phyloP scores from a whole-genome alignment of 2,113 vertebrate genomes.

The Pomatostomus ruficeps region DNA sequence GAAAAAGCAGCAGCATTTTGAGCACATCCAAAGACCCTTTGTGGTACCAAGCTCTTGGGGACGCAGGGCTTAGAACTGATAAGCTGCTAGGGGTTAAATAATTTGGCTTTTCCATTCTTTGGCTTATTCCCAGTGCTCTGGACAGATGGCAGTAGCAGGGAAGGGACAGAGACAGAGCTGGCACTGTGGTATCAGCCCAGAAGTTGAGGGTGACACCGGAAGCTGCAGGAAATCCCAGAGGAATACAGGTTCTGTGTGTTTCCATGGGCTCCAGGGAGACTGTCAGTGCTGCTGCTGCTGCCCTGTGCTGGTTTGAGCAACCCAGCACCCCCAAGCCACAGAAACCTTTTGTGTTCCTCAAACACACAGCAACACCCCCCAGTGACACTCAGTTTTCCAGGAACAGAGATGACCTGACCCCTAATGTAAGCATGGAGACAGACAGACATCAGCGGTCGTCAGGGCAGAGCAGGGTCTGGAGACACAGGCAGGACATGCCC shows the following conservation, averaged over 20 bases:
- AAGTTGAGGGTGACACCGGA: fast-evolving
- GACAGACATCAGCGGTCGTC: fast-evolving
- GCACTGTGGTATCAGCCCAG: not conserved
- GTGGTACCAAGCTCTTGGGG: not conserved
- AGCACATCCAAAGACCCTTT: not conserved
- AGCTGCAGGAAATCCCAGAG: not conserved
- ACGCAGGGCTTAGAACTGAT: not conserved
- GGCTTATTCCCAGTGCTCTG: not conserved
- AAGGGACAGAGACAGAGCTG: not conserved
- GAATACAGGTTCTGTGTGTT: fast-evolving
- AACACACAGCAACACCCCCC: fast-evolving
- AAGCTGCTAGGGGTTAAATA: not conserved
- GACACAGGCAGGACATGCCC: not conserved
- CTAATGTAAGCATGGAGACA: fast-evolving
- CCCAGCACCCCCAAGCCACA: not conserved
- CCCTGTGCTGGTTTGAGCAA: not conserved
- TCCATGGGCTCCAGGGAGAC: not conserved
- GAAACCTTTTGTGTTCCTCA: not conserved
- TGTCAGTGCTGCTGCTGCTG: not conserved
- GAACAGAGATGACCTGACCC: not conserved
- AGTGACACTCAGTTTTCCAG: not conserved
- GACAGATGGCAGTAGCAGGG: not conserved
- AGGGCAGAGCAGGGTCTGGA: not conserved
- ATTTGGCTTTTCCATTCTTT: not conserved
- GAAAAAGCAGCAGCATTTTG: fast-evolving